Evolutionary conservation across 1,140 invertebrate genomes (phyloP), one percentile per base, ranked within the genome.

Genomic region (Trichonephila inaurata): DNA sequence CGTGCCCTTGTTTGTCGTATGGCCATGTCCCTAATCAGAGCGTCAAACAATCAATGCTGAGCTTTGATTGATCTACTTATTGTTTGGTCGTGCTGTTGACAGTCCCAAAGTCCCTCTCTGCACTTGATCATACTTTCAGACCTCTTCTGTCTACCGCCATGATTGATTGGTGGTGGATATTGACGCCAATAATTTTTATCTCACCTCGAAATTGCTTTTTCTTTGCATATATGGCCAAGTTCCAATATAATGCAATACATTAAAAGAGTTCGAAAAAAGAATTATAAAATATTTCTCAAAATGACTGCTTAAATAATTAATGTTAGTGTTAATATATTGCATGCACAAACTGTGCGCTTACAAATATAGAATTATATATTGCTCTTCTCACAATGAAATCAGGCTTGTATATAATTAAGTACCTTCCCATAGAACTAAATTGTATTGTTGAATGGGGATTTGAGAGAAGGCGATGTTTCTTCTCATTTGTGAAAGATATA

Each of bases 31-130:
- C 77, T 86, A 92, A 92, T 92, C 81, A 86, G 81, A 33, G 77
- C 28, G 81, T 62, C 82, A 69, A n/a, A 62, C 62, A 93, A 88
- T 93, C 85, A 93, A 81, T 77, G 86, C 85, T 24, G 33, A 18
- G 33, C 64, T 81, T 93, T 93, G 92, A 93, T 93, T 88, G 92
- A 93, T 93, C 92, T 88, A 81, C 81, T 77, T 72, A 88, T 93
- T 93, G 92, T 93, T 81, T 93, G 86, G 92, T 64, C 86, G 86
- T 62, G 64, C 60, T 92, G 91, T 92, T 92, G 91, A 85, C 91
- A 87, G 83, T 92, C 82, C 64, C 51, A 58, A 19, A 44, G 33
- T 58, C 40, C 62, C 24, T 33, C 58, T 81, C 64, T 24, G 66
- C 28, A 44, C 85, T 93, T 93, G 85, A 93, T 93, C 91, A 92